A percentile compares a stretch with the other conserved stretches of the same genome.
Evolutionary conservation across 2,888 invertebrate species (phyloP).

Genomic region (Onthophagus sagittarius): DNA sequence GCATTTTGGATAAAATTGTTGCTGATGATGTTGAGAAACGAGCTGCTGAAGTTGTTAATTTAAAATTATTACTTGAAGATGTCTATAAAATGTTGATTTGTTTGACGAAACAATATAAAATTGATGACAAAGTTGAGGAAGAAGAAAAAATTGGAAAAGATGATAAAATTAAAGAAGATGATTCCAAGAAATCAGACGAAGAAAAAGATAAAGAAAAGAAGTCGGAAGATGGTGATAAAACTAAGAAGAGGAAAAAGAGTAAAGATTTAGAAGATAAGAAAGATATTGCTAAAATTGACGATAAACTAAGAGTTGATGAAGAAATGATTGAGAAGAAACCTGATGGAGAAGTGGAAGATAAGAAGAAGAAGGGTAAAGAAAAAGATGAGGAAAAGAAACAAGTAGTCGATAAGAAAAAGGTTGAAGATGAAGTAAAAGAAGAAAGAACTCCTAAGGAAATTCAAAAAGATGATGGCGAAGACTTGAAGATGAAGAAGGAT

Average conservation of each 20-base stretch:
- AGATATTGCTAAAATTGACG: constrained; percentile 26
- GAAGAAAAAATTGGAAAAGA: constrained; percentile 22
- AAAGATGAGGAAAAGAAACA: constrained; percentile 23
- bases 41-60: not conserved
- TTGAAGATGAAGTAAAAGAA: constrained; percentile 23
- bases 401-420: constrained; percentile 22
- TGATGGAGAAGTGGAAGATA: constrained; percentile 21
- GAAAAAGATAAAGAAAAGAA: constrained; percentile 17
- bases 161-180: constrained; percentile 21
- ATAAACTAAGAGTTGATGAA: constrained; percentile 18
- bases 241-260: constrained; percentile 16
- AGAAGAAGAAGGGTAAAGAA: constrained; percentile 24
- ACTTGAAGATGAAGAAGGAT: constrained; percentile 25
- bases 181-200: constrained; percentile 19
- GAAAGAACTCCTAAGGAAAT: constrained; percentile 26
- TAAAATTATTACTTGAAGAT: constrained; percentile 9
- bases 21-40: constrained; percentile 1
- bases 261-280: constrained; percentile 16
- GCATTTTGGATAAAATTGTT: constrained; percentile 7
- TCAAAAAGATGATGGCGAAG: constrained; percentile 29
- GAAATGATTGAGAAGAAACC: constrained; percentile 7
- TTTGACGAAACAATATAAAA: constrained; percentile 11
- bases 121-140: constrained; percentile 22
- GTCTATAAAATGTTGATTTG: constrained; percentile 15
- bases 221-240: constrained; percentile 8